These are phyloP conservation scores for Uropetala carovei DNA, from an alignment of 2,888 invertebrate genomes.

Conservation along the genomic window DNA sequence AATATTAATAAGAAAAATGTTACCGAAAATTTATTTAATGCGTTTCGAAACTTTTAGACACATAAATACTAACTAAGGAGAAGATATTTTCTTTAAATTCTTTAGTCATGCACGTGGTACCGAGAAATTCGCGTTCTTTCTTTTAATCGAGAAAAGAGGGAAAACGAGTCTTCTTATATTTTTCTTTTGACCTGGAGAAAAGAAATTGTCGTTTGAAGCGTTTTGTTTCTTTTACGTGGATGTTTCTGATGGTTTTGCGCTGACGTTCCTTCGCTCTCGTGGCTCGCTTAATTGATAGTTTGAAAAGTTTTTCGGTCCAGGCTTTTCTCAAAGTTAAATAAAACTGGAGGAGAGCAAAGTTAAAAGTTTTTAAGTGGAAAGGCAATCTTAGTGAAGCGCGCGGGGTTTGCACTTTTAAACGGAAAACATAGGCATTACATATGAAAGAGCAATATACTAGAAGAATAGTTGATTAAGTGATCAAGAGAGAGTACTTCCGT, in stretches of 20 bases:
- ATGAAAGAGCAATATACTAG: neutral
- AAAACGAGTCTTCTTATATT: neutral
- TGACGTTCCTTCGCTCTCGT: neutral
- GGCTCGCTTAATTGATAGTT: slow-evolving; percentile 17
- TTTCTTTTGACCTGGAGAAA: neutral
- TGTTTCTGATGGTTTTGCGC: neutral
- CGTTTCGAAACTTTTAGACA: no score
- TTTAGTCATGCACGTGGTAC: neutral
- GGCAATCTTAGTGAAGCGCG: neutral
- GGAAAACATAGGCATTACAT: neutral
- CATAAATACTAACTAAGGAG: no score
- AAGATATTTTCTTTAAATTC: neutral
- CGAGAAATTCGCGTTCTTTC: neutral
- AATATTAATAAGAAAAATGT: no score
- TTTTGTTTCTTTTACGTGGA: neutral
- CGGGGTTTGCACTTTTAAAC: neutral
- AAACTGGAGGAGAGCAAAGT: neutral
- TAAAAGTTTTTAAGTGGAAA: neutral
- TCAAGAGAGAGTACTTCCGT: neutral
- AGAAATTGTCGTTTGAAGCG: neutral
- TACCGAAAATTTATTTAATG: no score
- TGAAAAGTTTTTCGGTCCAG: neutral
- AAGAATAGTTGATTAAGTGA: slow-evolving; percentile 2
- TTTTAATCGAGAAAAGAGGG: neutral
- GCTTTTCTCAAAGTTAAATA: neutral